Evolutionary conservation across 2,797 vertebrate genomes (phyloP).

Genomic region (Malurus splendens): DNA sequence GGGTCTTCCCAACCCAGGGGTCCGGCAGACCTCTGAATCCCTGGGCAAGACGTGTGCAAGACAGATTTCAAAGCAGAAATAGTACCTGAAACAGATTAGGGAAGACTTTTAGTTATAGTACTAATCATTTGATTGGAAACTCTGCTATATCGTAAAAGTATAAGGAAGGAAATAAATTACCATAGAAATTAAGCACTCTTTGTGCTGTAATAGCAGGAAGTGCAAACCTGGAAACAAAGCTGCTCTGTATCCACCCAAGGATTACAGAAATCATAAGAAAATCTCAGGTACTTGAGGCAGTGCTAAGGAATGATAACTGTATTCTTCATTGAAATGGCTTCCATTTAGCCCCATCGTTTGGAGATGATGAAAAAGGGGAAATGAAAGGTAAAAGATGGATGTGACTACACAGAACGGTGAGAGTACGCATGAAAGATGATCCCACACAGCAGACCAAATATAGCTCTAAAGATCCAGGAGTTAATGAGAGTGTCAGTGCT

Average conservation of each 20-base stretch:
- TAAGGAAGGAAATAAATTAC: neutral
- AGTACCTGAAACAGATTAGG: neutral
- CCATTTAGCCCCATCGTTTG: neutral
- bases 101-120: neutral
- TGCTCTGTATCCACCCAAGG: neutral
- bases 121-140: neutral
- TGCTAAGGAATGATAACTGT: neutral
- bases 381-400: neutral
- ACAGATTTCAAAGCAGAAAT: neutral
- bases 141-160: neutral
- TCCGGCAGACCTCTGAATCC: neutral
- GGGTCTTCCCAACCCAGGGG: too few species aligned
- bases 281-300: neutral
- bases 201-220: neutral
- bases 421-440: neutral
- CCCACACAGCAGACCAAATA: neutral
- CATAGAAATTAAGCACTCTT: neutral
- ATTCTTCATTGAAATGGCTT: neutral
- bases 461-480: constrained; percentile 2
- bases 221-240: neutral
- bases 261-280: neutral
- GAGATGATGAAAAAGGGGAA: neutral
- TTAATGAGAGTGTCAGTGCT: constrained; percentile 22
- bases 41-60: neutral
- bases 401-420: neutral